These are phyloP conservation scores for Leptura quadrifasciata DNA, from an alignment of 2,888 invertebrate species.

Conservation along the genomic window DNA sequence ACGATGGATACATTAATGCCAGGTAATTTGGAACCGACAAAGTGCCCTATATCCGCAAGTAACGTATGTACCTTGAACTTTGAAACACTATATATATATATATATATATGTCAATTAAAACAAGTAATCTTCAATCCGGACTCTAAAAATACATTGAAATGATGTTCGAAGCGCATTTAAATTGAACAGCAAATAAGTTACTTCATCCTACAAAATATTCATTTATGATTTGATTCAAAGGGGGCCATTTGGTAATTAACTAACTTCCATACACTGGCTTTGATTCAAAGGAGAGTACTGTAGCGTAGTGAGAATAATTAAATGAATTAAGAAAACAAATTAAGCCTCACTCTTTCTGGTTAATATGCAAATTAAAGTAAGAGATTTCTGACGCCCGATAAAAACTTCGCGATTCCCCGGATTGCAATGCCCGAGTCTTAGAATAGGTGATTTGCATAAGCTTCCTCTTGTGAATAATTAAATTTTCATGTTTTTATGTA, in stretches of 20 bases:
- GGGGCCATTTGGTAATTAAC: neutral
- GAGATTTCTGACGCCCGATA: conserved; percentile 6
- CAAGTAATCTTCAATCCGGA: too few species aligned
- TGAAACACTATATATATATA: too few species aligned
- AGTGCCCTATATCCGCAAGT: too few species aligned
- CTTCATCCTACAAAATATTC: neutral
- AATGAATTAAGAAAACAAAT: conserved; percentile 22
- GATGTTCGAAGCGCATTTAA: neutral
- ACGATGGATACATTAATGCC: too few species aligned
- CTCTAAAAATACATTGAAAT: neutral
- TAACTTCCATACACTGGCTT: neutral
- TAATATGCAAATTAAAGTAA: conserved; percentile 13
- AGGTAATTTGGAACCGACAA: too few species aligned
- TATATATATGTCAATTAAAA: too few species aligned
- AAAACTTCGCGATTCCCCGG: conserved; percentile 5
- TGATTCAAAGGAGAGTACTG: neutral
- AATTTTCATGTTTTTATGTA: neutral
- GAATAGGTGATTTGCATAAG: conserved; percentile 19
- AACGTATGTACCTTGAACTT: too few species aligned
- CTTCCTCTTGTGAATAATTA: neutral
- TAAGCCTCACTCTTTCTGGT: conserved; percentile 12
- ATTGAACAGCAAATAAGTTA: neutral
- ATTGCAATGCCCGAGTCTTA: neutral
- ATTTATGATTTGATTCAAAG: neutral
- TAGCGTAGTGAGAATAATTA: conserved; percentile 7